Conservation (phyloP, 2,888 invertebrate genomes). For the Girardia tigrina region DNA sequence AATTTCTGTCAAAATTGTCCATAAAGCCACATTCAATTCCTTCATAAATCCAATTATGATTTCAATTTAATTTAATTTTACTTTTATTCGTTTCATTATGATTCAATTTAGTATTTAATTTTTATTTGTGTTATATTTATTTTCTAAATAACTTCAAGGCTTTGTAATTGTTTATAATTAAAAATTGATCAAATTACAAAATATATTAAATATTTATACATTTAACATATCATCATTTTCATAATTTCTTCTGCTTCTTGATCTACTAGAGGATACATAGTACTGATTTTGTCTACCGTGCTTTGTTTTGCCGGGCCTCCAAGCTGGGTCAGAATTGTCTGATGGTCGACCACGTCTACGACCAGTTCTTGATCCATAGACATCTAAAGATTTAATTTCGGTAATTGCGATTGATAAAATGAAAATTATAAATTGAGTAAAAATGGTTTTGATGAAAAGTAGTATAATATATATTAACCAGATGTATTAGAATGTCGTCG, state of each 20-base stretch:
- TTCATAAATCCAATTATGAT: neutral
- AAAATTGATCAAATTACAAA: neutral
- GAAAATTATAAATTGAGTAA: no score
- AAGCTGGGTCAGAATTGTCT: neutral
- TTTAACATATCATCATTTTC: constrained; percentile 14
- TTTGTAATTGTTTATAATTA: neutral
- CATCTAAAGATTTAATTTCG: no score
- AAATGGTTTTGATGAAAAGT: neutral
- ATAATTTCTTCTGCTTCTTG: neutral
- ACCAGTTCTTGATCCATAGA: neutral
- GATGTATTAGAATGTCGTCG: neutral
- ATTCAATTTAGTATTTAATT: neutral
- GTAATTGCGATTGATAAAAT: no score
- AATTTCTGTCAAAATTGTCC: no score
- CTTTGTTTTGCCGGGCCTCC: neutral
- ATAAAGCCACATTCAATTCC: no score
- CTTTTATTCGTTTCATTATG: neutral
- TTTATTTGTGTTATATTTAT: neutral
- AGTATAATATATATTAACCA: neutral
- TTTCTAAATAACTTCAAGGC: neutral
- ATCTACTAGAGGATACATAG: neutral
- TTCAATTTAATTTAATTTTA: neutral
- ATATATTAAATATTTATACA: constrained; percentile 8
- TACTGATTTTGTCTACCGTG: neutral
- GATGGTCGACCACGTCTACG: neutral